A percentile compares a stretch with the other conserved stretches of the same genome.
Conservation (phyloP, 2,797 vertebrate genomes). For the Pithecia hirsuta region DNA sequence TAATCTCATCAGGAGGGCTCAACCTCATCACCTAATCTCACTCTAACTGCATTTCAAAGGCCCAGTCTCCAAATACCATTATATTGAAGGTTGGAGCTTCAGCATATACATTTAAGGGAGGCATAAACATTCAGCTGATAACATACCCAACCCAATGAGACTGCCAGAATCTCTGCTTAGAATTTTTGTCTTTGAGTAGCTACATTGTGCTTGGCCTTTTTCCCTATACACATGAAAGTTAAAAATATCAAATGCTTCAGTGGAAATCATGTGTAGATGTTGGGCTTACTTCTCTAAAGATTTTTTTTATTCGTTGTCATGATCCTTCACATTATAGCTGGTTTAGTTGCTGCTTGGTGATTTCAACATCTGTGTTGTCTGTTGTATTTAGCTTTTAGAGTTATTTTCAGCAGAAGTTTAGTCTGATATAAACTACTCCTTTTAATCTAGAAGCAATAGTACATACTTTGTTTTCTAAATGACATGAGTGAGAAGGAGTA, state of each 20-base stretch:
- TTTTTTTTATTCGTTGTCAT: not conserved
- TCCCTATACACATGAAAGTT: not conserved
- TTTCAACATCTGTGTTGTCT: not conserved
- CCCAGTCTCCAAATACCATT: not conserved
- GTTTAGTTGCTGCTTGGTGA: not conserved
- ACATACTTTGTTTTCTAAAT: not conserved
- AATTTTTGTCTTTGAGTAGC: not conserved
- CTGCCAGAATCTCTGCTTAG: not conserved
- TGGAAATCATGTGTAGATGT: not conserved
- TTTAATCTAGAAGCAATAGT: not conserved
- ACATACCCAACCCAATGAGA: not conserved
- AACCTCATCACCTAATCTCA: not conserved
- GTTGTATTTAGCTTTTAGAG: not conserved
- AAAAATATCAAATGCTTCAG: not conserved
- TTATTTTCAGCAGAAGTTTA: not conserved
- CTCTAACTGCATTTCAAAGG: not conserved
- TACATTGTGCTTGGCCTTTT: not conserved
- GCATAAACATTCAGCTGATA: not conserved
- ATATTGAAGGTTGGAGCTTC: not conserved
- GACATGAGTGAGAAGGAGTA: not conserved
- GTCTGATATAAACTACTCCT: not conserved
- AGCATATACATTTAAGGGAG: not conserved
- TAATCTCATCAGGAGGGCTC: not conserved
- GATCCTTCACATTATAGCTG: not conserved
- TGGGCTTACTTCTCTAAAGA: not conserved